Base-by-base conservation (phyloP, 2,888 invertebrate genomes). In the Pomacea canaliculata region DNA sequence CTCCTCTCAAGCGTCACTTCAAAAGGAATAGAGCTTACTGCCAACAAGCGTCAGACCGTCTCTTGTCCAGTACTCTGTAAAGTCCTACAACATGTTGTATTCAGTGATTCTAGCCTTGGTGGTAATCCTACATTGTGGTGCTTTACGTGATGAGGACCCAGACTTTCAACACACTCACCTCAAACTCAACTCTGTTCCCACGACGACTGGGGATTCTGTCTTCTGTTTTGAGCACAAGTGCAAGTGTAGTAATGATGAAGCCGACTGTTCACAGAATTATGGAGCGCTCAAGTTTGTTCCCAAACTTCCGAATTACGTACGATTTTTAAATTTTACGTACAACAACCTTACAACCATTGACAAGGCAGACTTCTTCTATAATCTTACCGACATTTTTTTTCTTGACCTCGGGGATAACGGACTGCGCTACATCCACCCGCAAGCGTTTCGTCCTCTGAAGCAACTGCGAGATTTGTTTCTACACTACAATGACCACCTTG, bases 331-430 rank as follows among this genome's bases (percentile, higher is more conserved):
- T 12, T 69, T 74, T 23, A 48, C 69, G 49, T 46, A 76, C 60
- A 78, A 78, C 46, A 65, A 66, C 60, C 72, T 76, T n/a, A 23
- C 16, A 16, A 7, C 49, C 23, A 63, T 76, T 7, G 10, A 56
- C 68, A 27, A 13, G 18, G 72, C 71, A 1, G 73, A 71, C 46
- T 76, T 56, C 60, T 78, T 78, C 49, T 12, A 68, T 0, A 78
- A 78, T 48, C 73, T 78, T 9, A 69, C 78, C 0, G 16, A 23
- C 27, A 65, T 78, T 27, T 7, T 19, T 18, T 72, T 59, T 27
- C 16, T 78, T 5, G 78, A 78, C 56, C 68, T 78, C 49, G 71
- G 75, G 8, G 67, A 27, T n/a, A 78, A 76, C 60, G 48, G 23
- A 13, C 51, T 78, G 27, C 9, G 8, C 13, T 63, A 59, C 3